These are phyloP conservation scores for Falcaria lacertinaria DNA, from an alignment of 2,888 invertebrate genomes.

Conservation along the genomic window DNA sequence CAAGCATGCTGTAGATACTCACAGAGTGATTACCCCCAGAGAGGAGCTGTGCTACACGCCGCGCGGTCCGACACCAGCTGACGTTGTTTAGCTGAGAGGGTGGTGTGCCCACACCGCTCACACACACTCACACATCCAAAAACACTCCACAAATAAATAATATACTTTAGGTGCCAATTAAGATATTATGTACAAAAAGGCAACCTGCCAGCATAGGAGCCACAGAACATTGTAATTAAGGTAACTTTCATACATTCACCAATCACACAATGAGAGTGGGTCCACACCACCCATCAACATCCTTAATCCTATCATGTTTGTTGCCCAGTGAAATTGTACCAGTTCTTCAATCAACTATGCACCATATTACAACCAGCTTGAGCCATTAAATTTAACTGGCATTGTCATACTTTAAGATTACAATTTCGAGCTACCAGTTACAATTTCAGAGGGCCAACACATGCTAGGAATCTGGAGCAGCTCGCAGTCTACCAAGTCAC, in stretches of 20 bases:
- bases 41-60: constrained; percentile 11
- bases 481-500: constrained; percentile 66
- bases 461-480: constrained; percentile 56
- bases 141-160: too few species aligned
- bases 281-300: constrained; percentile 50
- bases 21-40: constrained; percentile 10
- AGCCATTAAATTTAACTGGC: too few species aligned
- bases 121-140: constrained; percentile 17
- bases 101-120: constrained; percentile 46
- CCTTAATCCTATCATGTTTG: constrained; percentile 58
- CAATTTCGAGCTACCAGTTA: constrained; percentile 24
- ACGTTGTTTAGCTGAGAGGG: constrained; percentile 49
- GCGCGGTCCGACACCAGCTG: constrained; percentile 34
- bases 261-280: constrained; percentile 40
- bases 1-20: constrained; percentile 11
- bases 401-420: too few species aligned
- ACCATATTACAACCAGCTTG: too few species aligned
- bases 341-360: constrained; percentile 7
- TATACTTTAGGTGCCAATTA: too few species aligned
- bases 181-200: too few species aligned
- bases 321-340: constrained; percentile 58
- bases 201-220: too few species aligned
- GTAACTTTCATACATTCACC: constrained; percentile 1
- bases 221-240: too few species aligned
- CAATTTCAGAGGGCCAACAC: constrained; percentile 55